Evolutionary conservation across 2,113 vertebrate species (phyloP).

Genomic region (Colius striatus): DNA sequence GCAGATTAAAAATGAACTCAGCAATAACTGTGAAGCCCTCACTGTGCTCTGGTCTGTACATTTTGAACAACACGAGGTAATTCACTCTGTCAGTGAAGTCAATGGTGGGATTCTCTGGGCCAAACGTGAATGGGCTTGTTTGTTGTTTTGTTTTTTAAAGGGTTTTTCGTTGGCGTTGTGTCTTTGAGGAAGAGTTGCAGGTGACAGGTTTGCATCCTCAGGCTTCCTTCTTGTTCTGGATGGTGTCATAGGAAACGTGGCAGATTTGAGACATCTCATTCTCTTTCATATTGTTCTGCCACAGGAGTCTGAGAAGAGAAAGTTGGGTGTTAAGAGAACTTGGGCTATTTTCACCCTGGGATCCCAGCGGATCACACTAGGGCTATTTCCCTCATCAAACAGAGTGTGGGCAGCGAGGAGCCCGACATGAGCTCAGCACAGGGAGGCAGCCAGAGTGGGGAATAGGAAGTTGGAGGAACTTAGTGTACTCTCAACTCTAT

Average conservation of each 20-base stretch:
- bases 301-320: not conserved
- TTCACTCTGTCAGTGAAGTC: not conserved
- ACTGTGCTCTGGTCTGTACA: fast-evolving
- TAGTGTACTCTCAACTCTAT: fast-evolving
- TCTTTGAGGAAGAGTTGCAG: not conserved
- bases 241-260: fast-evolving
- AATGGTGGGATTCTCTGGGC: not conserved
- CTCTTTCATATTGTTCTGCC: not conserved
- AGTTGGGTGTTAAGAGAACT: not conserved
- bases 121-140: not conserved
- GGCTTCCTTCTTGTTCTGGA: not conserved
- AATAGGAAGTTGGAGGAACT: not conserved
- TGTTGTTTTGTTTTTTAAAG: not conserved
- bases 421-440: fast-evolving
- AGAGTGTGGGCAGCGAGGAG: not conserved
- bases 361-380: fast-evolving
- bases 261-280: not conserved
- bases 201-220: not conserved
- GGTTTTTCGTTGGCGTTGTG: not conserved
- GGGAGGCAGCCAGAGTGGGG: not conserved
- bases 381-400: not conserved
- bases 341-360: not conserved
- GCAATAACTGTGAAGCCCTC: not conserved
- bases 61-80: not conserved
- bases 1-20: not conserved